phyloP scores from a whole-genome alignment of 1,140 invertebrate genomes.

The Mamestra configurata region DNA sequence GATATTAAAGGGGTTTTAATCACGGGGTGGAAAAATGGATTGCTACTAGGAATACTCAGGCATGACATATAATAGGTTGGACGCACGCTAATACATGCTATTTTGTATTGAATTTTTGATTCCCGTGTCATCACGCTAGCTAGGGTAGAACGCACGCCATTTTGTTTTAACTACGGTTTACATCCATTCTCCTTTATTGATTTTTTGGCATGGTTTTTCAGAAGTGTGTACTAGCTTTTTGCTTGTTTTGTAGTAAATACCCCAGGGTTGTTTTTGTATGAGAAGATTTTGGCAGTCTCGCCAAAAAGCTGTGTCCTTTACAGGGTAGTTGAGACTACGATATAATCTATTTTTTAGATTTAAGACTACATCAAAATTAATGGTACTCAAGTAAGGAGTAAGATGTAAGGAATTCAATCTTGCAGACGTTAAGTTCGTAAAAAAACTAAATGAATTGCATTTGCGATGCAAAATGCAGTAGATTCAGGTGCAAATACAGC shows the following conservation, averaged over 20 bases:
- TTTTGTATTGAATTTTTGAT: slow-evolving; percentile 29
- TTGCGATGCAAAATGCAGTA: too few species aligned
- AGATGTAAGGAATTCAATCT: too few species aligned
- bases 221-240: neutral
- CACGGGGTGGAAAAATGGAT: slow-evolving; percentile 11
- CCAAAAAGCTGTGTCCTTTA: too few species aligned
- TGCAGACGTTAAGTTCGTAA: too few species aligned
- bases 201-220: neutral
- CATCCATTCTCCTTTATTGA: neutral
- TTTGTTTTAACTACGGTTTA: slow-evolving; percentile 5
- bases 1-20: slow-evolving; percentile 6
- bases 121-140: slow-evolving; percentile 21
- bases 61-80: slow-evolving; percentile 19
- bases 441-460: too few species aligned
- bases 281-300: neutral
- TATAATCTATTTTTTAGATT: too few species aligned
- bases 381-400: too few species aligned
- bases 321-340: too few species aligned
- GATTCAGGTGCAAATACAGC: too few species aligned
- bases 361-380: too few species aligned
- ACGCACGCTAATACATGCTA: slow-evolving; percentile 2
- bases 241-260: neutral
- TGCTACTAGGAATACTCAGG: slow-evolving; percentile 14
- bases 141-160: neutral
- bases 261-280: neutral